phyloP scores from a whole-genome alignment of 1,140 invertebrate species.

The Apocrypta bakeri region DNA sequence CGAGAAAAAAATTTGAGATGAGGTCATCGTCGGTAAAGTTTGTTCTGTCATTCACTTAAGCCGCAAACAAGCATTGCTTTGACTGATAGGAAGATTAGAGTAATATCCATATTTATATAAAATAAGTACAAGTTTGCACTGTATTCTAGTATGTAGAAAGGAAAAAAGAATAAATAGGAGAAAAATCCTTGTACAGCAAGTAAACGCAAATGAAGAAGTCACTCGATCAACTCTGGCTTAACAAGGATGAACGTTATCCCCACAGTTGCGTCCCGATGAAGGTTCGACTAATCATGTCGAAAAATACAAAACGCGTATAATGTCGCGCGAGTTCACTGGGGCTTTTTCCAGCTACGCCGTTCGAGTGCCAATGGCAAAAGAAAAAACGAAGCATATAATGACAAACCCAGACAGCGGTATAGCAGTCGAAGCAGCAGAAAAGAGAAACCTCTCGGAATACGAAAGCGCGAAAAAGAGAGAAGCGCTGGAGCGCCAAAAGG shows the following conservation, averaged over 20 bases:
- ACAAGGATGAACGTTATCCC: not conserved
- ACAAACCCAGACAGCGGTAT: constrained; percentile 17
- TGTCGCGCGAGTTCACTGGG: not conserved
- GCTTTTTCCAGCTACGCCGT: not conserved
- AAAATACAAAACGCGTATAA: constrained; percentile 28
- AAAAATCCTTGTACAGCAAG: too few relatives aligned
- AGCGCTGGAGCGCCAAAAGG: not conserved
- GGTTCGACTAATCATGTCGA: constrained; percentile 35
- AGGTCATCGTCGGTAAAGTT: too few relatives aligned
- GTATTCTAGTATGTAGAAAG: too few relatives aligned
- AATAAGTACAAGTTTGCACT: too few relatives aligned
- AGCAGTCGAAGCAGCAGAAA: not conserved
- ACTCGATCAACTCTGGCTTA: not conserved
- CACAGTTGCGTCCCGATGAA: not conserved
- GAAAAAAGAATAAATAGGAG: too few relatives aligned
- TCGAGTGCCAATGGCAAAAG: not conserved
- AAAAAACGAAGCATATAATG: constrained; percentile 24
- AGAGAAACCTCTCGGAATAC: not conserved
- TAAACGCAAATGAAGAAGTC: constrained; percentile 7
- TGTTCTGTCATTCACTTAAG: too few relatives aligned
- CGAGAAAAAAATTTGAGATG: too few relatives aligned
- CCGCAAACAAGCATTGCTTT: too few relatives aligned
- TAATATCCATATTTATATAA: too few relatives aligned
- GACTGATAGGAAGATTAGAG: too few relatives aligned
- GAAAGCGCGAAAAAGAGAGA: constrained; percentile 2